phyloP scores from a whole-genome alignment of 2,113 vertebrate genomes.

The Prionailurus bengalensis region DNA sequence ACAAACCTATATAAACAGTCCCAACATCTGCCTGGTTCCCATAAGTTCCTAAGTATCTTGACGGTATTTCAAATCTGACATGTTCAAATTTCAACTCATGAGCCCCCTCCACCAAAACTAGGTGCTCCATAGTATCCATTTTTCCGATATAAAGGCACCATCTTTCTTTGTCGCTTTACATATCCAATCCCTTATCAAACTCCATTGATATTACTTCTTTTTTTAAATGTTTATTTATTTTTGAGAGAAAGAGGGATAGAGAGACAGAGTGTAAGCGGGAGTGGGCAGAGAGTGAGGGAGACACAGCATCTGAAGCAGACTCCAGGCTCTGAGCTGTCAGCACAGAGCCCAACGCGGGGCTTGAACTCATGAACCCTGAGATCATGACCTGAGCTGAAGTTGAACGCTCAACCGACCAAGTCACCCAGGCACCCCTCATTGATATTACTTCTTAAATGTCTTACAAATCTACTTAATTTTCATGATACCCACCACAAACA shows the following conservation, averaged over 20 bases:
- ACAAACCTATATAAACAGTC: neutral
- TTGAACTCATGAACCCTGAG: too few species aligned
- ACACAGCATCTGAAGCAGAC: too few species aligned
- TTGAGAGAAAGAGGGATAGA: too few species aligned
- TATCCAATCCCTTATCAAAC: neutral
- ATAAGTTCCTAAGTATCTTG: neutral
- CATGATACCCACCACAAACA: neutral
- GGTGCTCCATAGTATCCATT: too few species aligned
- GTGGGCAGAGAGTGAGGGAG: too few species aligned
- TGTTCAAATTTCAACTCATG: neutral
- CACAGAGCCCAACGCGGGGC: too few species aligned
- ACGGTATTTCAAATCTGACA: slow-evolving; percentile 20
- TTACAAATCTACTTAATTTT: neutral
- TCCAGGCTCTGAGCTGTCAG: too few species aligned
- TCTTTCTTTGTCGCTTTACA: neutral
- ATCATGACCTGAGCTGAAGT: too few species aligned
- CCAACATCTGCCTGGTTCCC: neutral
- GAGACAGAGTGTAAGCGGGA: too few species aligned
- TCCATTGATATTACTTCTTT: neutral
- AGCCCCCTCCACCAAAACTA: neutral
- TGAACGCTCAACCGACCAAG: too few species aligned
- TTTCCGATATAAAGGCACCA: neutral
- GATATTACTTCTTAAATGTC: neutral
- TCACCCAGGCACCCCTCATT: too few species aligned
- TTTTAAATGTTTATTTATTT: too few species aligned